A percentile compares a stretch with the other conserved stretches of the same genome.
phyloP scores from a whole-genome alignment of 1,140 invertebrate genomes.

The Homalodisca vitripennis region DNA sequence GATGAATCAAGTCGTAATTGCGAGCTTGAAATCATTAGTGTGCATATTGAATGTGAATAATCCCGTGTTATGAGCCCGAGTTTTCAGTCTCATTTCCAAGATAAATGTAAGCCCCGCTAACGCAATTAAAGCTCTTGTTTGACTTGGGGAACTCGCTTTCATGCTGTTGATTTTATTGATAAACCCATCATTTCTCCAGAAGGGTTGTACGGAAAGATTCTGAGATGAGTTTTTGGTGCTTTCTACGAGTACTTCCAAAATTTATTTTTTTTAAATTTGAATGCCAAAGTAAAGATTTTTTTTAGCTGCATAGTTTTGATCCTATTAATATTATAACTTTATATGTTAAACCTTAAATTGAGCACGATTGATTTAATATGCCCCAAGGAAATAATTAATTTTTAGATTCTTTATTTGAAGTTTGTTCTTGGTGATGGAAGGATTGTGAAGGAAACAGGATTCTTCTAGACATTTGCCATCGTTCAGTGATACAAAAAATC shows the following conservation, averaged over 20 bases:
- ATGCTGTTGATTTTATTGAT: slow-evolving; percentile 13
- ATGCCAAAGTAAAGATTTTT: no score
- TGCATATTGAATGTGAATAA: background rate
- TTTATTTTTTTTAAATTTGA: background rate
- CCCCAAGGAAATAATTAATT: no score
- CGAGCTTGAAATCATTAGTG: background rate
- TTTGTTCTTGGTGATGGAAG: no score
- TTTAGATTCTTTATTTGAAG: no score
- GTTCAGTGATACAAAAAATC: no score
- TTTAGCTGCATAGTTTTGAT: no score
- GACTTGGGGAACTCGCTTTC: background rate
- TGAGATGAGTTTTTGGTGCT: background rate
- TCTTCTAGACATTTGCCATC: no score
- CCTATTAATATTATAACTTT: no score
- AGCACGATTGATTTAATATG: no score
- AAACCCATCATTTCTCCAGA: background rate
- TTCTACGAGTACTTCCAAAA: background rate
- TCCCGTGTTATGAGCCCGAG: background rate
- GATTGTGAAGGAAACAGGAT: no score
- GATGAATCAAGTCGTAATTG: no score
- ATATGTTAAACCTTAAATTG: no score
- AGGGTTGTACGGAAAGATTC: background rate
- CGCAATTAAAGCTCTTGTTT: slow-evolving; percentile 15
- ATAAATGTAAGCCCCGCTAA: slow-evolving; percentile 6
- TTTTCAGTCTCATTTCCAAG: slow-evolving; percentile 9